These are phyloP conservation scores for Gymnocheta viridis DNA, from an alignment of 2,888 invertebrate genomes.

Conservation along the genomic window DNA sequence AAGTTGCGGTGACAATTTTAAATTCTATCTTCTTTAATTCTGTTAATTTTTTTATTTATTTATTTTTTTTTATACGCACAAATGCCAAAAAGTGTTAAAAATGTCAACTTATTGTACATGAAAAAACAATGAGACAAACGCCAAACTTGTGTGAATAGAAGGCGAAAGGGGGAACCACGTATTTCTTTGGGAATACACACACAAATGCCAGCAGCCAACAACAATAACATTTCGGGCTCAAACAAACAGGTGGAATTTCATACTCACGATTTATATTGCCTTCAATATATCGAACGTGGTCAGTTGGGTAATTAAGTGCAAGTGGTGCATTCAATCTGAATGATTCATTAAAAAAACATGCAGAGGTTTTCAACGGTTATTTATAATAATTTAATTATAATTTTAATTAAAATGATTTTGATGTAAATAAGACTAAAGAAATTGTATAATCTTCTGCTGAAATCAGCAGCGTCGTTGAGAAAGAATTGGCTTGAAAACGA, in stretches of 20 bases:
- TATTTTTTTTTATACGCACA: slow-evolving; percentile 41
- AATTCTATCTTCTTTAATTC: slow-evolving; percentile 28
- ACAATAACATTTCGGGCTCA: slow-evolving; percentile 22
- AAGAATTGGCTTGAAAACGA: too few relatives aligned
- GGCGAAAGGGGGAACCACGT: not conserved
- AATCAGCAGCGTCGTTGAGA: too few relatives aligned
- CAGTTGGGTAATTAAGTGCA: slow-evolving; percentile 16
- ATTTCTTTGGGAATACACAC: slow-evolving; percentile 2
- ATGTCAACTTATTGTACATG: slow-evolving; percentile 42
- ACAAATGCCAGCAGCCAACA: slow-evolving; percentile 21
- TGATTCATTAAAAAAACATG: not conserved
- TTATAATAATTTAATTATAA: not conserved
- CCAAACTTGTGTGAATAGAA: not conserved
- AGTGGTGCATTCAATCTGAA: not conserved
- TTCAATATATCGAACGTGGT: slow-evolving; percentile 12
- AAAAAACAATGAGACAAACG: slow-evolving; percentile 12
- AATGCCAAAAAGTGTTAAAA: slow-evolving; percentile 64
- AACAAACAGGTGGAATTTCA: slow-evolving; percentile 51
- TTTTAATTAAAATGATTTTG: not conserved
- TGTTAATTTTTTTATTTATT: not conserved
- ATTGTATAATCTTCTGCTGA: not conserved
- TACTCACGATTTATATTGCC: slow-evolving; percentile 14
- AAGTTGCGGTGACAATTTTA: slow-evolving; percentile 22
- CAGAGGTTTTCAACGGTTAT: not conserved
- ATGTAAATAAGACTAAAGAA: too few relatives aligned